Evolutionary conservation across 2,113 vertebrate species (phyloP).

Genomic region (Leptosomus discolor): DNA sequence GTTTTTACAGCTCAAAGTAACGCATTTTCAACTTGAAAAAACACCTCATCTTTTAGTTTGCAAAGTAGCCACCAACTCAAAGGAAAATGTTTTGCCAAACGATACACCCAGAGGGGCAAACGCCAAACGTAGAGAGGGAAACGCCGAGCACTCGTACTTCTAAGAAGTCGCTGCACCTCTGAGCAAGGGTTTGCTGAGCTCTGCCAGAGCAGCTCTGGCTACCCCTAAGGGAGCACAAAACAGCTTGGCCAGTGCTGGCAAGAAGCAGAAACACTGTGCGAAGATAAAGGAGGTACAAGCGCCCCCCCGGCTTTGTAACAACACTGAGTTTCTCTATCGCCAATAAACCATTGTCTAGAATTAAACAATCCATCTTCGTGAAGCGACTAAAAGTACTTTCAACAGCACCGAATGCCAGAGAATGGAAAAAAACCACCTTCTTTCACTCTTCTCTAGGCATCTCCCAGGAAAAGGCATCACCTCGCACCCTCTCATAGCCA

Average conservation of each 20-base stretch:
- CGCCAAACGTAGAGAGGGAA: not conserved
- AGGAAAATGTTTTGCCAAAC: not conserved
- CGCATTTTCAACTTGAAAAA: rapidly evolving
- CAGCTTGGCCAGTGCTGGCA: not conserved
- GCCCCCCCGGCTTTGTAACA: not conserved
- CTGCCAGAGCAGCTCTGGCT: not conserved
- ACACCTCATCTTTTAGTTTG: not conserved
- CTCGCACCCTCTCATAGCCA: not conserved
- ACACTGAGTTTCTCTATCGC: not conserved
- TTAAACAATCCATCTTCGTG: not conserved
- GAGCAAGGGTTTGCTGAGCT: not conserved
- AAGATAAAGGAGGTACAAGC: not conserved
- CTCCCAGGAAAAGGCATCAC: not conserved
- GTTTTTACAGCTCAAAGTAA: not conserved
- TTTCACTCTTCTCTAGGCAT: not conserved
- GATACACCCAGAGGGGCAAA: not conserved
- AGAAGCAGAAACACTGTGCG: not conserved
- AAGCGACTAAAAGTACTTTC: not conserved
- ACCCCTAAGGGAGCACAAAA: not conserved
- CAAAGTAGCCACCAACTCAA: not conserved
- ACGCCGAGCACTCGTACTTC: not conserved
- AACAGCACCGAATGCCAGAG: not conserved
- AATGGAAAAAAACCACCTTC: not conserved
- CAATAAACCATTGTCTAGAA: not conserved
- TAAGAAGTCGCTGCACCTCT: not conserved